Evolutionary conservation across 1,140 invertebrate species (phyloP).

Genomic region (Cylas formicarius): DNA sequence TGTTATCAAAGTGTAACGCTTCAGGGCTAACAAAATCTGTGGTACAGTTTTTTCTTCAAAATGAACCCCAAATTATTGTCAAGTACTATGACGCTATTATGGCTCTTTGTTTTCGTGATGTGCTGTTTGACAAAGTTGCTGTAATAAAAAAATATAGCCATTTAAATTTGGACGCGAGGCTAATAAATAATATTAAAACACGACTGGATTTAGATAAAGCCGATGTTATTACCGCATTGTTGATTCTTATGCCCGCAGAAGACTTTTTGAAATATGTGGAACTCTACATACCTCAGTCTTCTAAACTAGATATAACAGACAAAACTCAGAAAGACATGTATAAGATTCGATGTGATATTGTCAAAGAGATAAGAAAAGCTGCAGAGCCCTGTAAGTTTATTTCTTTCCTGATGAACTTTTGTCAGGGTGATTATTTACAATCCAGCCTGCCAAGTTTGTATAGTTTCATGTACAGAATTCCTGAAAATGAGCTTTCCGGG

Average conservation of each 20-base stretch:
- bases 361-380: constrained; percentile 3
- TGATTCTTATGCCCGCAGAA: constrained; percentile 2
- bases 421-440: constrained; percentile 17
- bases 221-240: background rate
- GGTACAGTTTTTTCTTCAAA: background rate
- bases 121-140: background rate
- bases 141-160: constrained; percentile 12
- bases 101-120: background rate
- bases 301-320: constrained; percentile 4
- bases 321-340: constrained; percentile 3
- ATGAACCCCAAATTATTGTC: constrained; percentile 2
- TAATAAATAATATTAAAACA: constrained; percentile 1
- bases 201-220: background rate
- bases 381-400: background rate
- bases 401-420: constrained; percentile 5
- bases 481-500: constrained; percentile 1
- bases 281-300: constrained; percentile 3
- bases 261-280: constrained; percentile 6
- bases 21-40: background rate
- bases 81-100: constrained; percentile 9
- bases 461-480: constrained; percentile 9
- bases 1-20: background rate
- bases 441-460: constrained; percentile 7
- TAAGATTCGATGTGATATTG: constrained; percentile 1
- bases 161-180: constrained; percentile 9